Evolutionary conservation across 1,140 invertebrate genomes (phyloP).

Genomic region (Scaptodrosophila lebanonensis): DNA sequence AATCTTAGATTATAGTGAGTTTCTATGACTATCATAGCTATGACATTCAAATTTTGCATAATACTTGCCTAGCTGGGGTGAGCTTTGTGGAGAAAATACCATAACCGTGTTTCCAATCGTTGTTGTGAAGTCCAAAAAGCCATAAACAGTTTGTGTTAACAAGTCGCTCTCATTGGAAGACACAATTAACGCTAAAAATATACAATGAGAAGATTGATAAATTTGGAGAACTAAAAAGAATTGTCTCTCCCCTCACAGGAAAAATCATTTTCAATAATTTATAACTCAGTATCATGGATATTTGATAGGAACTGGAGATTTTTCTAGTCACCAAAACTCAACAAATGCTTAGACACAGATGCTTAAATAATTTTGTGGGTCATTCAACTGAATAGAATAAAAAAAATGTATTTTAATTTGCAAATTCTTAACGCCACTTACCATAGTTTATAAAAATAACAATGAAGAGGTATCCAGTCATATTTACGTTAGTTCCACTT

Average conservation of each 20-base stretch:
- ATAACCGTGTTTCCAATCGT: slow-evolving; percentile 94
- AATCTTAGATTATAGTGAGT: background rate
- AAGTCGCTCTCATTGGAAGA: slow-evolving; percentile 30
- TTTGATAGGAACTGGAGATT: too few relatives aligned
- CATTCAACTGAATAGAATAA: too few relatives aligned
- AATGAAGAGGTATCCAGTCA: too few relatives aligned
- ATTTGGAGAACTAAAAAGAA: background rate
- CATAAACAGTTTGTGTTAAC: slow-evolving; percentile 78
- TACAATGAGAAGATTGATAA: background rate
- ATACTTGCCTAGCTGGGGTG: slow-evolving; percentile 59
- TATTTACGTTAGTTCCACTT: too few relatives aligned
- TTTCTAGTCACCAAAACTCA: too few relatives aligned
- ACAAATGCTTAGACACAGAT: too few relatives aligned
- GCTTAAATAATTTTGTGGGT: too few relatives aligned
- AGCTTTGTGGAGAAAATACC: slow-evolving; percentile 84
- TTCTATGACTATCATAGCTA: background rate
- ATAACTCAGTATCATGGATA: too few relatives aligned
- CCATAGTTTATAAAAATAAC: too few relatives aligned
- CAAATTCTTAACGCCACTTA: too few relatives aligned
- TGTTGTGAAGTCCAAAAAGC: slow-evolving; percentile 95
- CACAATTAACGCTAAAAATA: slow-evolving; percentile 28
- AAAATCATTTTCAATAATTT: too few relatives aligned
- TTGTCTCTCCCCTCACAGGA: background rate
- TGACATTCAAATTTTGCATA: background rate
- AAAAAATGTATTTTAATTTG: too few relatives aligned